A percentile compares a stretch with the other conserved stretches of the same genome.
Conservation (phyloP, 2,797 vertebrate genomes). For the Channallabes apus region DNA sequence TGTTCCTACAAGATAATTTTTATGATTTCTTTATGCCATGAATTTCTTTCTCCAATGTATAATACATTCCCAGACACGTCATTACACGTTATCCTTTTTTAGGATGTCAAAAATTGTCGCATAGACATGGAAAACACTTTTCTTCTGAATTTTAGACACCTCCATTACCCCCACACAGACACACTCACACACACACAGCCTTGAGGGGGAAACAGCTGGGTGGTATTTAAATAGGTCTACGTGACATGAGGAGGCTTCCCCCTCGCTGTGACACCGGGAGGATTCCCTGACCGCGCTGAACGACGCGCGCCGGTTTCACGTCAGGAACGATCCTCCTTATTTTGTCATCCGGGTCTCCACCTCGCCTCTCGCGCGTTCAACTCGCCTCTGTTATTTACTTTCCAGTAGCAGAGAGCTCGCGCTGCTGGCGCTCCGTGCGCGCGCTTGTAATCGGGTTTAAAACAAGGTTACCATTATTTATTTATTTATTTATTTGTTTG, state of each 20-base stretch:
- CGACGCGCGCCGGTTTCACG: conserved; percentile 71
- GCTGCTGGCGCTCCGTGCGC: conserved; percentile 25
- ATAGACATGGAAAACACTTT: background rate
- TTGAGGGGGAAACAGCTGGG: background rate
- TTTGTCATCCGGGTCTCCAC: conserved; percentile 69
- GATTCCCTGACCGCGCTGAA: conserved; percentile 57
- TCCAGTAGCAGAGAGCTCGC: conserved; percentile 45
- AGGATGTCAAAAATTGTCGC: background rate
- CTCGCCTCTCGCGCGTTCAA: conserved; percentile 52
- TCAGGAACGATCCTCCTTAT: conserved; percentile 67
- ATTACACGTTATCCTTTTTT: background rate
- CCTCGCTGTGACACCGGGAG: conserved; percentile 28
- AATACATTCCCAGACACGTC: background rate
- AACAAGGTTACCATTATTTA: background rate
- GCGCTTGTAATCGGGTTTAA: background rate
- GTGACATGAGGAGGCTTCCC: conserved; percentile 15
- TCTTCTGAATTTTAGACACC: background rate
- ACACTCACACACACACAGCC: background rate
- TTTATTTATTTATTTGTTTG: too few species aligned
- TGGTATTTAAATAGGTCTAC: background rate
- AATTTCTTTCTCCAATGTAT: too few species aligned
- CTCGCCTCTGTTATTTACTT: conserved; percentile 52
- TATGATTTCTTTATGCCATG: background rate
- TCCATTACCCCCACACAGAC: background rate
- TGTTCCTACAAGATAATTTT: background rate